Conservation (phyloP, 2,113 vertebrate genomes). For the Morone chrysops region DNA sequence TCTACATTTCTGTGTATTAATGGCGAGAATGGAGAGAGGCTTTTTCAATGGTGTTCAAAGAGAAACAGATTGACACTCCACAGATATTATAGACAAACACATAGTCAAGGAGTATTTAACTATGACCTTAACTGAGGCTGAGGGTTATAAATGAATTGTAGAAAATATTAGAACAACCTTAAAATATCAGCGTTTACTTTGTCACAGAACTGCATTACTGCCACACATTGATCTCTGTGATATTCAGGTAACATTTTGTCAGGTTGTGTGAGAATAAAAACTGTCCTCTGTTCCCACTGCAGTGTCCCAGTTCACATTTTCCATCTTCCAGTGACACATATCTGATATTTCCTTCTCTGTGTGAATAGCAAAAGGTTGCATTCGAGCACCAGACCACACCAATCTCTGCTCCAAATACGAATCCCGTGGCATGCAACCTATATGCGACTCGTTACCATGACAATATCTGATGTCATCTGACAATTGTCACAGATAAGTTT, state of each 20-base stretch:
- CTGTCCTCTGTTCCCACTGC: neutral
- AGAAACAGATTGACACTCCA: too few species aligned
- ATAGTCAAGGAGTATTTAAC: too few species aligned
- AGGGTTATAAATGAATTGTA: too few species aligned
- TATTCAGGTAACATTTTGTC: neutral
- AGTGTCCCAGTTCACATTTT: neutral
- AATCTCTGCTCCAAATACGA: constrained; percentile 2
- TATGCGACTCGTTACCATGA: constrained; percentile 41
- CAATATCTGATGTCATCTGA: constrained; percentile 23
- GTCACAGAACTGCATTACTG: too few species aligned
- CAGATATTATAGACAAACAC: too few species aligned
- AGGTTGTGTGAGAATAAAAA: too few species aligned
- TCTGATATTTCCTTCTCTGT: neutral
- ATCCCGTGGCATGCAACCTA: constrained; percentile 35
- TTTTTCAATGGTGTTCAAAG: too few species aligned
- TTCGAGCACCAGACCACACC: neutral
- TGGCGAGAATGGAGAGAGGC: too few species aligned
- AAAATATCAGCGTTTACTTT: too few species aligned
- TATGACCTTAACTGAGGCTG: too few species aligned
- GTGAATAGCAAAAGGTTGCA: neutral
- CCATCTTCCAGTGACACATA: neutral
- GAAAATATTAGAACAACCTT: too few species aligned
- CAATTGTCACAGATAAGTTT: neutral
- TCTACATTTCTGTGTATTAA: too few species aligned
- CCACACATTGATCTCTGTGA: neutral